A percentile compares a stretch with the other conserved stretches of the same genome.
These are phyloP conservation scores for Zalophus californianus DNA, from an alignment of 2,797 vertebrate genomes.

Conservation along the genomic window DNA sequence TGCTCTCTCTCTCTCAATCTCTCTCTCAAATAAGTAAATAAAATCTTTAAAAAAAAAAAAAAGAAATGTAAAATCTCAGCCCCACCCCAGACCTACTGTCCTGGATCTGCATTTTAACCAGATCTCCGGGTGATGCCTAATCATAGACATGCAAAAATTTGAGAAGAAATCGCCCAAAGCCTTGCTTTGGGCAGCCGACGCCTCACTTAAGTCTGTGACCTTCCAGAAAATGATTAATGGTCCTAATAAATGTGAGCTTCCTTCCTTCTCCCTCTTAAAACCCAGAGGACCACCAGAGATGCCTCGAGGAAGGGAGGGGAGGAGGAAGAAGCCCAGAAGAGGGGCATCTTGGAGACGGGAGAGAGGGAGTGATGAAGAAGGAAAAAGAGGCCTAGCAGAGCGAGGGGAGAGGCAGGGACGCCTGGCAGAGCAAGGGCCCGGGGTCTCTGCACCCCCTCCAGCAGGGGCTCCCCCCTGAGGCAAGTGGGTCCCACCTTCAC, in stretches of 20 bases:
- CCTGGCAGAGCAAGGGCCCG: neutral
- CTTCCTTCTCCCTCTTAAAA: neutral
- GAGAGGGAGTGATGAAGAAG: too few species aligned
- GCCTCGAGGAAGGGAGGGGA: neutral
- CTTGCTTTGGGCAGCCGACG: neutral
- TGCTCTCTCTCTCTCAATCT: too few species aligned
- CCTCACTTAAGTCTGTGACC: neutral
- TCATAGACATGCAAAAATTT: neutral
- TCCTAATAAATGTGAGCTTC: neutral
- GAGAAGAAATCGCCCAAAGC: neutral
- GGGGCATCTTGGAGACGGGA: neutral
- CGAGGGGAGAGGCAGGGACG: rapidly evolving
- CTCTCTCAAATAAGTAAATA: too few species aligned
- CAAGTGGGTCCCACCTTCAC: rapidly evolving
- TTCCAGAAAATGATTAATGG: neutral
- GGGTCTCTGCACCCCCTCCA: neutral
- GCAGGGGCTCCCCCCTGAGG: neutral
- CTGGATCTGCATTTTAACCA: neutral
- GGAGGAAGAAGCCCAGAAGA: neutral
- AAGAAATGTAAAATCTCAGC: neutral
- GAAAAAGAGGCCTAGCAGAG: neutral
- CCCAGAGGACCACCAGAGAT: neutral
- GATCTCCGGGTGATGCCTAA: neutral
- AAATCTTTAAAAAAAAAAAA: too few species aligned
- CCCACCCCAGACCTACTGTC: neutral